Conservation (phyloP, 2,888 invertebrate species). For the Punctoribates punctum region DNA sequence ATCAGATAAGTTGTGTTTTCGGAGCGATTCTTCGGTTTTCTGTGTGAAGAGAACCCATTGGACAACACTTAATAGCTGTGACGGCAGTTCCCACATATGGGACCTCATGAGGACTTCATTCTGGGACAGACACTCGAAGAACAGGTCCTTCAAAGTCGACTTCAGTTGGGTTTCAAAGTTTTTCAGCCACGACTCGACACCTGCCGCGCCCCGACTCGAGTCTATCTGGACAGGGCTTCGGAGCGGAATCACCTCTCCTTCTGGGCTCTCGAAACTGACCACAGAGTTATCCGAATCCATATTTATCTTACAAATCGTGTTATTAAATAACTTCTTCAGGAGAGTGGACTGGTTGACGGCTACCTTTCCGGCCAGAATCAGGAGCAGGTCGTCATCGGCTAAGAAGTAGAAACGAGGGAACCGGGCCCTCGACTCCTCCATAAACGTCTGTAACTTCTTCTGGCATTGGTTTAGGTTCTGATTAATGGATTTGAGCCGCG, state of each 20-base stretch:
- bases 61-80: constrained; percentile 71
- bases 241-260: constrained; percentile 69
- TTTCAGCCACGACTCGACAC: constrained; percentile 76
- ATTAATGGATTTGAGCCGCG: constrained; percentile 30
- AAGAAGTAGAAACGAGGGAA: constrained; percentile 96
- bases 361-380: constrained; percentile 78
- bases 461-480: constrained; percentile 34
- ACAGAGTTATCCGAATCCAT: constrained; percentile 58
- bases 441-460: constrained; percentile 46
- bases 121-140: constrained; percentile 56
- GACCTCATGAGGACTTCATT: constrained; percentile 56
- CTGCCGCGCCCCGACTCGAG: constrained; percentile 61
- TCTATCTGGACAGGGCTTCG: constrained; percentile 60
- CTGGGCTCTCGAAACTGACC: constrained; percentile 68
- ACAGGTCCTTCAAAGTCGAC: constrained; percentile 61
- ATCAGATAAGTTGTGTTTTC: constrained; percentile 58
- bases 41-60: constrained; percentile 80
- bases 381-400: constrained; percentile 94
- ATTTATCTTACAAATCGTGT: constrained; percentile 63
- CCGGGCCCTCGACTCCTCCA: constrained; percentile 80
- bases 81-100: constrained; percentile 34
- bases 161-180: constrained; percentile 79
- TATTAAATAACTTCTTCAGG: constrained; percentile 92
- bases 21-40: constrained; percentile 75
- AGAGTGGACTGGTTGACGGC: constrained; percentile 81